Conservation (phyloP, 2,888 invertebrate genomes). For the Nemoura dubitans region DNA sequence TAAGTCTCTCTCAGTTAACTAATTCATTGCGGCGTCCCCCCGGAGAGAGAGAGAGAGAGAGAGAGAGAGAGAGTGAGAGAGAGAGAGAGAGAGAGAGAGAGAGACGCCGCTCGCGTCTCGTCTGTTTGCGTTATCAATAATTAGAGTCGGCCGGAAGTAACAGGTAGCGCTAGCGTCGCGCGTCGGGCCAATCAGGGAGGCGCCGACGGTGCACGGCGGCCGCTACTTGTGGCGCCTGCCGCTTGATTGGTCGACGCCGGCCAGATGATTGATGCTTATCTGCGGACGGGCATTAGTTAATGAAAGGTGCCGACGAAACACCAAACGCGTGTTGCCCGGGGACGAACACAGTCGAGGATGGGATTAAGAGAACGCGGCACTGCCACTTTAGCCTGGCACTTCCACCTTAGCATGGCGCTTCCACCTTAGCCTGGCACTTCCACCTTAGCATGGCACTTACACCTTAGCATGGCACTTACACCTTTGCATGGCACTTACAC, state of each 20-base stretch:
- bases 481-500: too few species aligned
- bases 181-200: too few species aligned
- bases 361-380: too few species aligned
- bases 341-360: too few species aligned
- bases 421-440: too few species aligned
- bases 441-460: too few species aligned
- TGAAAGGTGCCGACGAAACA: too few species aligned
- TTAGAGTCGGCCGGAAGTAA: conserved; percentile 7
- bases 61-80: conserved; percentile 15
- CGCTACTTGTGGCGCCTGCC: not conserved
- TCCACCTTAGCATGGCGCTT: too few species aligned
- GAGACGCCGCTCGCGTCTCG: not conserved
- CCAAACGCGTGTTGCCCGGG: too few species aligned
- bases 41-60: not conserved
- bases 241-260: not conserved
- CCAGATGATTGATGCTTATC: not conserved
- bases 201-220: not conserved
- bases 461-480: too few species aligned
- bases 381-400: too few species aligned
- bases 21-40: conserved; percentile 8
- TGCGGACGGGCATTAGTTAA: not conserved
- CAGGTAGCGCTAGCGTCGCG: not conserved
- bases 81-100: conserved; percentile 32
- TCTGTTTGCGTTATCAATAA: conserved; percentile 32
- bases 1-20: conserved; percentile 1